Evolutionary conservation across 2,797 vertebrate genomes (phyloP).

Genomic region (Heliangelus exortis): DNA sequence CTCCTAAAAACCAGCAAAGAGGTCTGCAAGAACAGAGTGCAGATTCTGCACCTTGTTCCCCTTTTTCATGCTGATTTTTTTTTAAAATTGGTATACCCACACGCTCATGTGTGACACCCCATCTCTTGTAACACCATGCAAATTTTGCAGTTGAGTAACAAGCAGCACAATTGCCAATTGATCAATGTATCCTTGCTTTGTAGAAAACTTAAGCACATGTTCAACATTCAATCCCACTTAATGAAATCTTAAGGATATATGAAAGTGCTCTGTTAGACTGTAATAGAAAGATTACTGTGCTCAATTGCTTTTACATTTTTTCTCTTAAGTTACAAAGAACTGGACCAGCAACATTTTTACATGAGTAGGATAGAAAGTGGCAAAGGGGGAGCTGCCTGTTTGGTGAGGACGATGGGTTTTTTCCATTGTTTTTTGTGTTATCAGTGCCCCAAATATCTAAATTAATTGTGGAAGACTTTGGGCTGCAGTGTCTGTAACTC

Average conservation of each 20-base stretch:
- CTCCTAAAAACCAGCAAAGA: background rate
- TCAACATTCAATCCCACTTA: background rate
- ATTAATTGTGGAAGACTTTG: background rate
- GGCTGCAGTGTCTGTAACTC: background rate
- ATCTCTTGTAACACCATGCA: background rate
- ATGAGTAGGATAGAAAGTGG: background rate
- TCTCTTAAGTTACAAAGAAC: background rate
- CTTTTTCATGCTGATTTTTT: background rate
- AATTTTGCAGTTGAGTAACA: background rate
- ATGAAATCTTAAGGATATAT: background rate
- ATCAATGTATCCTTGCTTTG: background rate
- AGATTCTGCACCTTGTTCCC: background rate
- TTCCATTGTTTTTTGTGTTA: rapidly evolving
- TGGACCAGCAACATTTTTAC: background rate
- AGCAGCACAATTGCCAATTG: background rate
- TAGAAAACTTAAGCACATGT: background rate
- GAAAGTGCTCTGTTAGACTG: background rate
- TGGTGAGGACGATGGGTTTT: background rate
- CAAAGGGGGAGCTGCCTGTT: background rate
- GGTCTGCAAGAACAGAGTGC: background rate
- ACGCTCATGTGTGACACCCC: background rate
- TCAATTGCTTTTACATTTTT: background rate
- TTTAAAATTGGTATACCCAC: background rate
- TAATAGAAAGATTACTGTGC: background rate
- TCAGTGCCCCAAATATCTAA: background rate